Base-by-base conservation (phyloP, 1,140 invertebrate genomes). In the Eriosoma lanigerum region DNA sequence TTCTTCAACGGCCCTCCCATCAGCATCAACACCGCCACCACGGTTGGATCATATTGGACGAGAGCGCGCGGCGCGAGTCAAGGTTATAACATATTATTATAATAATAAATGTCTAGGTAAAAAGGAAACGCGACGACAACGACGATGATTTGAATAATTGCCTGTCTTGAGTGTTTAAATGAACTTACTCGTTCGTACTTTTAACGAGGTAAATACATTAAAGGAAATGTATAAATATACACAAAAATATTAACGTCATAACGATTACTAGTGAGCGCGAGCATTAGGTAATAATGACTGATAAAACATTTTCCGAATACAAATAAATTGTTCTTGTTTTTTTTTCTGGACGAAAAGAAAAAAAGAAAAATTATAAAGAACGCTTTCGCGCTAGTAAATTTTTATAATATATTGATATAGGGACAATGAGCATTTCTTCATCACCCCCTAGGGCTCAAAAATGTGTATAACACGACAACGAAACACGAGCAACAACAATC, bases 11-110 rank as follows among this genome's bases (percentile, higher is more conserved):
- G 52, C 8, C 44, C 3, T 38, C 9, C 21, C 44, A 13, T 13
- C 21, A 12, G 12, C 38, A 15, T 72, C 48, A 19, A 19, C n/a
- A 0, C 5, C 13, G 3, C 68, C 44, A 1, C 46, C 66, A 5
- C 66, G n/a, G 10, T 19, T 29, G 13, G 38, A 75, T 58, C 21
- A 58, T 26, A 60, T 21, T 76, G n/a, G 73, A 72, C 3, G 68
- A 50, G 26, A 6, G 46, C 46, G 13, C 46, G 46, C 10, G 46
- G 1, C 1, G 4, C 24, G 38, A 62, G 44, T 78, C 75, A 78
- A 78, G 38, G 75, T 78, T 78, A 46, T 62, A 21, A 8, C 13
- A 48, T 62, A n/a, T 62, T 19, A 19, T 17, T 29, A 62, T 62
- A 19, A 6, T 21, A 68, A 46, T 46, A 21, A 24, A 60, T 13